These are phyloP conservation scores for Ceramica pisi DNA, from an alignment of 2,888 invertebrate genomes.

Conservation along the genomic window DNA sequence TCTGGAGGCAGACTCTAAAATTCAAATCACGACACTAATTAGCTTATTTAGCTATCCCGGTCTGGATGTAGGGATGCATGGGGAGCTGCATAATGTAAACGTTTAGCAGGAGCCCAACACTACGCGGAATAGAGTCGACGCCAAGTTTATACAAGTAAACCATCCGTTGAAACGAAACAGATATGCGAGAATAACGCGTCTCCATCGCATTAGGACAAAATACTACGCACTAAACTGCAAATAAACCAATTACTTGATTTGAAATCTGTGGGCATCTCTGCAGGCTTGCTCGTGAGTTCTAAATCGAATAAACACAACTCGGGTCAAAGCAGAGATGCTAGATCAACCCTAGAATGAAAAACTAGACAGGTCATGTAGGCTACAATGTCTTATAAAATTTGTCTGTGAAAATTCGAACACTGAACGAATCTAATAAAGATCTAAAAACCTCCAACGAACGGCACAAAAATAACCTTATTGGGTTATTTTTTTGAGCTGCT, in stretches of 20 bases:
- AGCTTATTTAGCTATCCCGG: slow-evolving; percentile 55
- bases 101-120: slow-evolving; percentile 50
- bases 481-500: no score
- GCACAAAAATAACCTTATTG: no score
- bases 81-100: slow-evolving; percentile 65
- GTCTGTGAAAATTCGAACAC: no score
- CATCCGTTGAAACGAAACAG: slow-evolving; percentile 61
- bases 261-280: slow-evolving; percentile 40
- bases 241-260: slow-evolving; percentile 32
- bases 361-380: no score
- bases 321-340: not conserved
- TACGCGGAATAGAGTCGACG: slow-evolving; percentile 61
- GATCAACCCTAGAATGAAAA: no score
- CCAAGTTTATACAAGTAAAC: slow-evolving; percentile 59
- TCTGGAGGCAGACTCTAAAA: slow-evolving; percentile 34
- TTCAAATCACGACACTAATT: slow-evolving; percentile 57
- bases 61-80: slow-evolving; percentile 61
- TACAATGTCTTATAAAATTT: no score
- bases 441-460: no score
- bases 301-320: not conserved
- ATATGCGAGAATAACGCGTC: slow-evolving; percentile 52
- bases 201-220: slow-evolving; percentile 54
- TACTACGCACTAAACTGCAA: slow-evolving; percentile 47
- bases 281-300: slow-evolving; percentile 22
- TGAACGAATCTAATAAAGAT: no score